These are phyloP conservation scores for Pterocles burchelli DNA, from an alignment of 2,113 vertebrate species.

Conservation along the genomic window DNA sequence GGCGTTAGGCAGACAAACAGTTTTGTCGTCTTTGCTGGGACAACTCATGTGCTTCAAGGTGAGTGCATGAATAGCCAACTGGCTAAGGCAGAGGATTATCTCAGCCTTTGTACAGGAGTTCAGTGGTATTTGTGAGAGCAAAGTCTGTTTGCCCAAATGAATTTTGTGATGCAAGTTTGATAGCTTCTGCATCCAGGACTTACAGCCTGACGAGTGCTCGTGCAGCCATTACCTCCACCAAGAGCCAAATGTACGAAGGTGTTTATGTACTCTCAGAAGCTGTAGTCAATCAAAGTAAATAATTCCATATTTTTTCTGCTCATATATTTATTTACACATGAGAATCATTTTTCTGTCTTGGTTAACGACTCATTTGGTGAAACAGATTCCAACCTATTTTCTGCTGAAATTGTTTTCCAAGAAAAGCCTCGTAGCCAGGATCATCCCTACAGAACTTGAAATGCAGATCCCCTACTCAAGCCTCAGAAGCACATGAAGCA, in stretches of 20 bases:
- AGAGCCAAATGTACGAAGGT: neutral
- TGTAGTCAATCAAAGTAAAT: neutral
- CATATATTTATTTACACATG: neutral
- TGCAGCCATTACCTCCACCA: neutral
- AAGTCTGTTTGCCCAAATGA: neutral
- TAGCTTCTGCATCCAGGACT: neutral
- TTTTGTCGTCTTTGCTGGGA: neutral
- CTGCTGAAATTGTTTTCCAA: neutral
- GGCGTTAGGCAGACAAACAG: neutral
- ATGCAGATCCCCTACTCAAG: neutral
- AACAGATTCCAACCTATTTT: neutral
- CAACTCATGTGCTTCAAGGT: neutral
- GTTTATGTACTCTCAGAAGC: neutral
- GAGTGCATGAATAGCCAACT: neutral
- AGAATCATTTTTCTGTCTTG: neutral
- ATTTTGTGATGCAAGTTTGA: neutral
- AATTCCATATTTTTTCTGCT: neutral
- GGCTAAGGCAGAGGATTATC: neutral
- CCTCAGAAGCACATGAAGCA: neutral
- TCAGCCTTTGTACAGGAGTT: neutral
- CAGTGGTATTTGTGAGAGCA: neutral
- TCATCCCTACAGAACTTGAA: neutral
- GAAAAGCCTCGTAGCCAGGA: neutral
- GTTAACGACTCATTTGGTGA: neutral
- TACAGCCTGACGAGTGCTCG: neutral